phyloP scores from a whole-genome alignment of 2,113 vertebrate species.

The Illadopsis cleaveri region DNA sequence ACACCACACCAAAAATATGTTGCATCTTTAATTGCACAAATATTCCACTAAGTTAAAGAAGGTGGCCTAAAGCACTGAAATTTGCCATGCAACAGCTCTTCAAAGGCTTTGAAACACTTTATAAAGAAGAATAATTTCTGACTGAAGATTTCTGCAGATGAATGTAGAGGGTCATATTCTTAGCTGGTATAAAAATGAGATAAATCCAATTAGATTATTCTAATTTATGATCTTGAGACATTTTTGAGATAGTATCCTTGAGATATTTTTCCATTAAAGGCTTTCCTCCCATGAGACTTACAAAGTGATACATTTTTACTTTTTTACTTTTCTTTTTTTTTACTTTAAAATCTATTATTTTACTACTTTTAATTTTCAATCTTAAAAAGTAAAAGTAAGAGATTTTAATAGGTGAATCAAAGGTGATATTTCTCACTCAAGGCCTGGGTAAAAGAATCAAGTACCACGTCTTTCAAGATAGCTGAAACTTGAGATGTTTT shows the following conservation, averaged over 20 bases:
- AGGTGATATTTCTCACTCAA: not conserved
- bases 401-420: not conserved
- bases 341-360: not conserved
- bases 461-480: not conserved
- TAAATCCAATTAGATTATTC: not conserved
- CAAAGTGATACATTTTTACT: not conserved
- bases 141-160: conserved; percentile 7
- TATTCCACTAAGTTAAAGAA: not conserved
- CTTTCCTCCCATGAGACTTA: not conserved
- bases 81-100: not conserved
- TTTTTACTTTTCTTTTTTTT: not conserved
- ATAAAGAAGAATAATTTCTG: not conserved
- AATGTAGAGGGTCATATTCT: not conserved
- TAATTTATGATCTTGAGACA: not conserved
- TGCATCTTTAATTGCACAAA: conserved; percentile 11
- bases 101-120: not conserved
- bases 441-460: not conserved
- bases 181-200: not conserved
- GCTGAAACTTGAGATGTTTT: not conserved
- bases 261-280: not conserved
- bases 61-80: not conserved
- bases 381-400: not conserved
- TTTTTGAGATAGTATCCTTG: not conserved
- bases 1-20: not conserved
- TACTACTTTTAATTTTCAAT: not conserved